phyloP scores from a whole-genome alignment of 2,113 vertebrate species.

The Nothoprocta pentlandii region DNA sequence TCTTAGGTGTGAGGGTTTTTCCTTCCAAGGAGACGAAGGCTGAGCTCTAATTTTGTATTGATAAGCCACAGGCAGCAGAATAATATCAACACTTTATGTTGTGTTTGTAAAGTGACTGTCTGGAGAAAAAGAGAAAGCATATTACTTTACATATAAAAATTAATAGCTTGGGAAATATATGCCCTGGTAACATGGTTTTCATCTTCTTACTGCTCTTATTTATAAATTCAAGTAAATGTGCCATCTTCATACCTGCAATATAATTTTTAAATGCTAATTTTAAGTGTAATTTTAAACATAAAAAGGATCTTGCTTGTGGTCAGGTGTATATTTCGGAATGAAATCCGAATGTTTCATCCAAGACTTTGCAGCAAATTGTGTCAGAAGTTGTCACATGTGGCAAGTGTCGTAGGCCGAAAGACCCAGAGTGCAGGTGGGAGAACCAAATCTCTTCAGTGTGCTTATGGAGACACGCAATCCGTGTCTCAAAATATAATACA shows the following conservation, averaged over 20 bases:
- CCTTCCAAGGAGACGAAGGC: background rate
- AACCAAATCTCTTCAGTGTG: background rate
- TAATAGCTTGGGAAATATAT: background rate
- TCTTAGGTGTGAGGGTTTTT: background rate
- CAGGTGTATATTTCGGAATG: background rate
- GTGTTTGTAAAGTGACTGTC: background rate
- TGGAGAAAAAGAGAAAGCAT: background rate
- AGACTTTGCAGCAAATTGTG: background rate
- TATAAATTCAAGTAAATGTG: background rate
- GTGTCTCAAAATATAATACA: background rate
- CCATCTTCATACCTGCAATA: background rate
- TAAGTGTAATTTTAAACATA: background rate
- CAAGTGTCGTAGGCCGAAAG: background rate
- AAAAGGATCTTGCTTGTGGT: background rate
- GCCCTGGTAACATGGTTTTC: background rate
- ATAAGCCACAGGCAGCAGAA: background rate
- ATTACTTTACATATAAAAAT: background rate
- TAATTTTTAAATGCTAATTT: background rate
- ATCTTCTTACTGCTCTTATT: background rate
- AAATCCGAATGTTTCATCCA: background rate
- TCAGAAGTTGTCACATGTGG: fast-evolving
- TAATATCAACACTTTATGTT: background rate
- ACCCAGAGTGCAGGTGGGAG: background rate
- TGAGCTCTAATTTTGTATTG: background rate
- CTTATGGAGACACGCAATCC: background rate